Conservation (phyloP, 2,797 vertebrate species). For the Bradypodion ventrale region DNA sequence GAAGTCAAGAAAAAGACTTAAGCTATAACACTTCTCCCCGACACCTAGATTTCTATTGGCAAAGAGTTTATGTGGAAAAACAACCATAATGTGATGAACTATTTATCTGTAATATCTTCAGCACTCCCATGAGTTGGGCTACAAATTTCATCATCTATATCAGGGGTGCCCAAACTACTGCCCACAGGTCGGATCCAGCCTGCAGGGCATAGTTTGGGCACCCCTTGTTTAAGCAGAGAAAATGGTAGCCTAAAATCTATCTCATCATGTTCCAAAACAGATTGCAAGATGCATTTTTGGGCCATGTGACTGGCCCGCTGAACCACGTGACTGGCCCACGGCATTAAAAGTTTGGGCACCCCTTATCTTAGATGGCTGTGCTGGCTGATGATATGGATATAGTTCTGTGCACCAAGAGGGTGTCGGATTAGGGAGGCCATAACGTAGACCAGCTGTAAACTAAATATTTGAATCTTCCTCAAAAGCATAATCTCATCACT, state of each 20-base stretch:
- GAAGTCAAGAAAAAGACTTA: background rate
- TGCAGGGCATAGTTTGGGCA: too few relatives aligned
- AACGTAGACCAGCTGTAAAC: background rate
- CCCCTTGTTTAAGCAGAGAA: too few relatives aligned
- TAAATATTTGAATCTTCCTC: background rate
- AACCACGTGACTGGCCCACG: too few relatives aligned
- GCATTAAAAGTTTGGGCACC: too few relatives aligned
- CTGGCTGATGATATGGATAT: background rate
- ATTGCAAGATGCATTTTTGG: too few relatives aligned
- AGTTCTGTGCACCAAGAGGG: background rate
- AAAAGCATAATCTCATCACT: accelerated
- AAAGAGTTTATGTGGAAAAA: background rate
- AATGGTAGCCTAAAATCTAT: too few relatives aligned
- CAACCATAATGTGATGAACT: background rate
- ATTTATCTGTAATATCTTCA: background rate
- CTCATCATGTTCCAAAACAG: too few relatives aligned
- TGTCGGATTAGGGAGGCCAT: background rate
- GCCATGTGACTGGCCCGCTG: too few relatives aligned
- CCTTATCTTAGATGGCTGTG: background rate
- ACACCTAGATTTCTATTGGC: background rate
- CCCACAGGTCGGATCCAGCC: too few relatives aligned
- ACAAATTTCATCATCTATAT: background rate
- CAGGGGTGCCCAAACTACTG: too few relatives aligned
- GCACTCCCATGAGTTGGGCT: background rate
- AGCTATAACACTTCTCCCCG: background rate